phyloP scores from a whole-genome alignment of 2,797 vertebrate species.

The Rhinatrema bivittatum region DNA sequence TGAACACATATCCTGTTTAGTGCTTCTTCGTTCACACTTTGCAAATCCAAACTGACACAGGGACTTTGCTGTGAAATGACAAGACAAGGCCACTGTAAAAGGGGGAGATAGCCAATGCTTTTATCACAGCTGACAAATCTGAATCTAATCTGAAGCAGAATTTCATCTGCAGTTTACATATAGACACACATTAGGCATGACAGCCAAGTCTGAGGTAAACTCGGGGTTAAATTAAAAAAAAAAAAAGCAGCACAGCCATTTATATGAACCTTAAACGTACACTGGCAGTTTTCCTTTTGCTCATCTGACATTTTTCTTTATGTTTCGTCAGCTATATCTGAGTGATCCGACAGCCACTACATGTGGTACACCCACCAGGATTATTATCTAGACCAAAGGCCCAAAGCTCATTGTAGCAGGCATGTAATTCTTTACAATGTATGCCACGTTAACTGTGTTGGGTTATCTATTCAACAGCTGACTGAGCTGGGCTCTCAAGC shows the following conservation, averaged over 20 bases:
- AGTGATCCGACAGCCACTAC: conserved; percentile 87
- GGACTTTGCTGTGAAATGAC: conserved; percentile 7
- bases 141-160: conserved; percentile 5
- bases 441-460: conserved; percentile 83
- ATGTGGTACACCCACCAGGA: conserved; percentile 70
- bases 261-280: conserved; percentile 78
- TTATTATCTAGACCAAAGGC: conserved; percentile 91
- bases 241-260: conserved; percentile 34
- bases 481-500: conserved; percentile 72
- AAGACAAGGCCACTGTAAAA: conserved; percentile 1
- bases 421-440: conserved; percentile 86
- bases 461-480: conserved; percentile 92
- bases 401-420: conserved; percentile 74
- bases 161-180: conserved; percentile 1
- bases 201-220: conserved; percentile 23
- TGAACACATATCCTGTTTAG: conserved; percentile 14
- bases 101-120: conserved; percentile 5
- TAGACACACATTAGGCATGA: not conserved
- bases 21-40: not conserved
- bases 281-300: conserved; percentile 72
- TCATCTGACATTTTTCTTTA: conserved; percentile 86
- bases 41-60: conserved; percentile 12
- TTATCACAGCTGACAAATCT: conserved; percentile 9
- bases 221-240: conserved; percentile 47
- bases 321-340: conserved; percentile 76